These are phyloP conservation scores for Rugalucina vietnamica DNA, from an alignment of 2,888 invertebrate species.

Conservation along the genomic window DNA sequence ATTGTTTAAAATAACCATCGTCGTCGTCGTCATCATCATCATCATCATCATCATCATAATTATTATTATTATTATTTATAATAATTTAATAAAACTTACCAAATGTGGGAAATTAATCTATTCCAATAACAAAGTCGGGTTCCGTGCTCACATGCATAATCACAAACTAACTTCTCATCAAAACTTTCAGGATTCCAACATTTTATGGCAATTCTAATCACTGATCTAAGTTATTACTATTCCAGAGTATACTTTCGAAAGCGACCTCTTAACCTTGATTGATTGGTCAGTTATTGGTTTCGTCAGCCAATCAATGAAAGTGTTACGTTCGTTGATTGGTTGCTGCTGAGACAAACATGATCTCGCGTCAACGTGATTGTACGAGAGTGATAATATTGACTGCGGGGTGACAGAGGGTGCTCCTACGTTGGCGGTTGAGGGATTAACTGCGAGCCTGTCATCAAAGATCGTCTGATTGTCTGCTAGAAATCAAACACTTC, in stretches of 20 bases:
- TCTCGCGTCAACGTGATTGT: background rate
- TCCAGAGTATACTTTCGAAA: background rate
- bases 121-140: too few species aligned
- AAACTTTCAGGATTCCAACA: background rate
- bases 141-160: too few species aligned
- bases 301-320: slow-evolving; percentile 6
- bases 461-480: background rate
- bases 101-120: too few species aligned
- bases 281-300: slow-evolving; percentile 5
- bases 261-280: slow-evolving; percentile 12
- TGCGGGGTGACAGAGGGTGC: background rate
- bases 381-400: background rate
- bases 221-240: background rate
- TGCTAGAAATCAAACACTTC: background rate
- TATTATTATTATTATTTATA: background rate
- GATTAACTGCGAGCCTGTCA: background rate
- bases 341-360: slow-evolving; percentile 2
- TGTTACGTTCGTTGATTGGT: background rate
- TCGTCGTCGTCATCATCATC: too few species aligned
- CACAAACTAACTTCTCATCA: too few species aligned
- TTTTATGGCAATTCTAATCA: background rate
- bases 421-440: background rate
- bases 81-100: background rate
- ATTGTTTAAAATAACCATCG: too few species aligned
- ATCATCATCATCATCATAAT: background rate